Conservation (phyloP, 2,797 vertebrate species). For the Manis crassicaudata region DNA sequence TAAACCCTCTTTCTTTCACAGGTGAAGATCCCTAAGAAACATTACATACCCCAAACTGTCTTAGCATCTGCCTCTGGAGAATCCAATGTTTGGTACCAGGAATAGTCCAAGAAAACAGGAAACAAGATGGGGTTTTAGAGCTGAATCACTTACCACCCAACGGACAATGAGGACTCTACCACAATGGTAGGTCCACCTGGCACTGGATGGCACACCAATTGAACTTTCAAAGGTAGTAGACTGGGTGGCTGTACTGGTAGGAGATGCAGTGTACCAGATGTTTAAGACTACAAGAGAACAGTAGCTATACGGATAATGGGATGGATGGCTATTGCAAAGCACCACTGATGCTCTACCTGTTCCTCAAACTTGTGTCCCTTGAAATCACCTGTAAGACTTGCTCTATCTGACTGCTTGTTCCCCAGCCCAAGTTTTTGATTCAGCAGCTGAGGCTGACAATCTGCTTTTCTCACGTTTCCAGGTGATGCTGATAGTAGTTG, state of each 20-base stretch:
- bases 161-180: neutral
- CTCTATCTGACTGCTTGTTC: neutral
- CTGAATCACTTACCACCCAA: neutral
- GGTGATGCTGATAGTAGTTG: neutral
- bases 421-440: neutral
- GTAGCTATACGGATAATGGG: neutral
- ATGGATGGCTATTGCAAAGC: neutral
- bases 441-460: neutral
- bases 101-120: neutral
- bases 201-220: neutral
- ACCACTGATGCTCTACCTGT: neutral
- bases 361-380: neutral
- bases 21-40: neutral
- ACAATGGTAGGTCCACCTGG: neutral
- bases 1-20: neutral
- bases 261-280: neutral
- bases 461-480: neutral
- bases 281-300: neutral
- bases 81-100: neutral
- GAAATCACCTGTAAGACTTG: neutral
- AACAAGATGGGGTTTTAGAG: neutral
- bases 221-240: neutral
- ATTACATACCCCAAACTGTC: neutral
- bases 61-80: neutral
- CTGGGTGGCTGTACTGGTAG: neutral